Percentiles rank a stretch among this genome's conserved stretches.
These are phyloP conservation scores for Lepidurus packardi DNA, from an alignment of 1,140 invertebrate genomes.

Conservation along the genomic window DNA sequence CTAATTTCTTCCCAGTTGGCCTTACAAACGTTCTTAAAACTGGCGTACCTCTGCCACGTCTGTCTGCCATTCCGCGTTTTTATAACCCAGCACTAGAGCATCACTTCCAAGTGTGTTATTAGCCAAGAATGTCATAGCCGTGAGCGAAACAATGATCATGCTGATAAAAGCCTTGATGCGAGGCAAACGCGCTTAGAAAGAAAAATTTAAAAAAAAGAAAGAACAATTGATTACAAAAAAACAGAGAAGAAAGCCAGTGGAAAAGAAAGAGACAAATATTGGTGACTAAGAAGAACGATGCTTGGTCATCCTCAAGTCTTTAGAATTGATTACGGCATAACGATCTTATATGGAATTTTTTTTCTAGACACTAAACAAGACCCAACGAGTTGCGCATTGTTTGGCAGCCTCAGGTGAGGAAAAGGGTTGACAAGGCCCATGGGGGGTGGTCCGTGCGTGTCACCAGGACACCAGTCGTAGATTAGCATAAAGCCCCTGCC, in stretches of 20 bases:
- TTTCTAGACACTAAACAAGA: background rate
- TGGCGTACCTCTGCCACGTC: too few relatives aligned
- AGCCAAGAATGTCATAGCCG: constrained; percentile 11
- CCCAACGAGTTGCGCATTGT: background rate
- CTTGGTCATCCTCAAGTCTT: constrained; percentile 12
- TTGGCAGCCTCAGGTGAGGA: background rate
- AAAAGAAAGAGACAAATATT: background rate
- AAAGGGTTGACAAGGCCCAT: background rate
- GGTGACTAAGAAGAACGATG: background rate
- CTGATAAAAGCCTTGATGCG: background rate
- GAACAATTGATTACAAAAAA: background rate
- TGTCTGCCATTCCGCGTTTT: background rate
- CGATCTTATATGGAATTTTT: background rate
- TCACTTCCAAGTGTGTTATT: constrained; percentile 4
- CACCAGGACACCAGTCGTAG: background rate
- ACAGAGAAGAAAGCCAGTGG: background rate
- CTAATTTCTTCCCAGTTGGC: background rate
- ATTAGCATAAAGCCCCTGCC: background rate
- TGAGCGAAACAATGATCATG: background rate
- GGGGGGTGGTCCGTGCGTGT: background rate
- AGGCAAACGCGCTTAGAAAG: background rate
- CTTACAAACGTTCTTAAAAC: background rate
- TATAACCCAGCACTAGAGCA: background rate
- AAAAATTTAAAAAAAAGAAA: background rate
- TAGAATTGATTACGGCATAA: constrained; percentile 15